Percentiles rank a stretch among this genome's conserved stretches.
These are phyloP conservation scores for Hyperopisus bebe DNA, from an alignment of 2,113 vertebrate genomes.

Conservation along the genomic window DNA sequence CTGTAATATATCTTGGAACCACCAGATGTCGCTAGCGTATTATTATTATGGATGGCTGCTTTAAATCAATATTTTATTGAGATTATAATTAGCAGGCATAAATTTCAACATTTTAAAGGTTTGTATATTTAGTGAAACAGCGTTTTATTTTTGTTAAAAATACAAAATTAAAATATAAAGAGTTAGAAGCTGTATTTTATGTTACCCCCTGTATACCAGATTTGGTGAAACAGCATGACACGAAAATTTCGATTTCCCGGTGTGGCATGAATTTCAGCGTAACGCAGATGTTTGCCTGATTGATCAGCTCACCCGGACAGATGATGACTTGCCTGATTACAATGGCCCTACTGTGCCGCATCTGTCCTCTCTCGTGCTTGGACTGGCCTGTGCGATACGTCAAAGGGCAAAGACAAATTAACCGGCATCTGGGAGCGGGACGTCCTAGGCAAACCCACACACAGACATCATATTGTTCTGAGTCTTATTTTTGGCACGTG, in stretches of 20 bases:
- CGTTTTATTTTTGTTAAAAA: neutral
- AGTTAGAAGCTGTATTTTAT: neutral
- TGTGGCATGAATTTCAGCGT: neutral
- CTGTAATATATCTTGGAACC: neutral
- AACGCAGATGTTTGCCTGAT: neutral
- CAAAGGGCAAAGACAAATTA: slow-evolving; percentile 41
- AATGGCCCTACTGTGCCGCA: slow-evolving; percentile 16
- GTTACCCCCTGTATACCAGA: neutral
- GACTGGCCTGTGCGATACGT: slow-evolving; percentile 16
- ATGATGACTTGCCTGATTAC: slow-evolving; percentile 10
- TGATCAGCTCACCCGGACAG: neutral
- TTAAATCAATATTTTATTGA: neutral
- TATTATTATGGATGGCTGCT: neutral
- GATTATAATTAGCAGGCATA: neutral
- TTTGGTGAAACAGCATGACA: neutral
- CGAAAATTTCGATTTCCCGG: neutral
- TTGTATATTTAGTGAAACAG: neutral
- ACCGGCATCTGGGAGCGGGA: slow-evolving; percentile 41
- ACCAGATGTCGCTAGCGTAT: slow-evolving; percentile 5
- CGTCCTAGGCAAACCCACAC: slow-evolving; percentile 34
- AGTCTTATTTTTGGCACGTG: slow-evolving; percentile 52
- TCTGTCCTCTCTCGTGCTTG: slow-evolving; percentile 3
- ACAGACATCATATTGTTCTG: slow-evolving; percentile 54
- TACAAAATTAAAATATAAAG: too few relatives aligned
- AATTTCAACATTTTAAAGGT: neutral